These are phyloP conservation scores for Sceloporus tristichus DNA, from an alignment of 2,113 vertebrate genomes.

Conservation along the genomic window DNA sequence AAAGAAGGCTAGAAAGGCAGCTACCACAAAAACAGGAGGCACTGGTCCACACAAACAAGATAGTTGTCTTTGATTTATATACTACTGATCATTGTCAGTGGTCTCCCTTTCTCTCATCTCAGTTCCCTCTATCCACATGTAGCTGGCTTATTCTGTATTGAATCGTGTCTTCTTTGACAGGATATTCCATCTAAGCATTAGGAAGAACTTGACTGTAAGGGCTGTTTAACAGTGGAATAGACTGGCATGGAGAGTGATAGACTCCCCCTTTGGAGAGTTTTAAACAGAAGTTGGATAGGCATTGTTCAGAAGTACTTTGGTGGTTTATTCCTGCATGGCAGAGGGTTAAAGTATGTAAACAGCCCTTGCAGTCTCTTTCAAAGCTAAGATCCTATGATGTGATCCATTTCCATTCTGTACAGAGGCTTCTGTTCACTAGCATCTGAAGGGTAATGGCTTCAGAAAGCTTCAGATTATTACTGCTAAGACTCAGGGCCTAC, in stretches of 20 bases:
- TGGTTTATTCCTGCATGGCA: too few species aligned
- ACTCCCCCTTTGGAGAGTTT: too few species aligned
- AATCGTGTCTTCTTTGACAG: neutral
- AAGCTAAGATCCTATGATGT: neutral
- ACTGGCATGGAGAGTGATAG: too few species aligned
- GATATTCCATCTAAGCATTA: too few species aligned
- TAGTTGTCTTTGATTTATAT: neutral
- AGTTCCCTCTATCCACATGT: neutral
- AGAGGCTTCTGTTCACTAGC: neutral
- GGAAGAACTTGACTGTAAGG: too few species aligned
- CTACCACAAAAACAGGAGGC: neutral
- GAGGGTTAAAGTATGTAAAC: too few species aligned
- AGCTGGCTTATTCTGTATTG: neutral
- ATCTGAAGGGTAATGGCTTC: neutral
- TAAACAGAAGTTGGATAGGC: too few species aligned
- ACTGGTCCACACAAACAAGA: neutral
- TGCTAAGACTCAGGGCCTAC: neutral
- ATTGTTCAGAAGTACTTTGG: too few species aligned
- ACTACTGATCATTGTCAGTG: neutral
- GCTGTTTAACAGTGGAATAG: too few species aligned
- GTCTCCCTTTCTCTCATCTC: neutral
- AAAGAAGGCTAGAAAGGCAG: neutral
- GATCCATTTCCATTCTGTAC: too few species aligned
- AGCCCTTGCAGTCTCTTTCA: too few species aligned
- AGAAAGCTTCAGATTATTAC: neutral